Conservation (phyloP, 1,140 invertebrate species). For the Drosophila novamexicana region DNA sequence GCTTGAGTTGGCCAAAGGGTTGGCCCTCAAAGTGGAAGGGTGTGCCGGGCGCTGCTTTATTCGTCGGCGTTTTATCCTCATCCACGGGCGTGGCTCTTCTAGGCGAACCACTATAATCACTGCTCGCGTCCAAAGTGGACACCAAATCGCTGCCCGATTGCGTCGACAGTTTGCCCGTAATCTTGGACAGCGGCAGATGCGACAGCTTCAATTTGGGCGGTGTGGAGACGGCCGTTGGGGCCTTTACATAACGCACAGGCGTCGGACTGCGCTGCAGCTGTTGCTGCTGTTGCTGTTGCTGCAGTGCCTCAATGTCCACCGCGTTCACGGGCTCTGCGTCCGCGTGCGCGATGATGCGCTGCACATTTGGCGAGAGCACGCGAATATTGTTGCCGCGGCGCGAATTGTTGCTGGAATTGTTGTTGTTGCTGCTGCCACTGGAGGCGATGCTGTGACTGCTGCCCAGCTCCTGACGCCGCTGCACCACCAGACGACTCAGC, state of each 20-base stretch:
- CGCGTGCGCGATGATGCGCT: conserved; percentile 77
- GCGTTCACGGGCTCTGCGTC: conserved; percentile 69
- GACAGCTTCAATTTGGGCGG: conserved; percentile 66
- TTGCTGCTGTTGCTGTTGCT: conserved; percentile 47
- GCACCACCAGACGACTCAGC: conserved; percentile 62
- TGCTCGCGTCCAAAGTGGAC: conserved; percentile 70
- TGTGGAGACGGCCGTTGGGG: conserved; percentile 9
- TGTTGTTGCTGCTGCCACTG: not conserved
- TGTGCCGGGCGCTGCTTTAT: conserved; percentile 51
- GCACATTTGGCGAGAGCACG: conserved; percentile 79
- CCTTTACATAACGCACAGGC: conserved; percentile 58
- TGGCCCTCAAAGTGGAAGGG: conserved; percentile 64
- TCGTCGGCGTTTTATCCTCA: conserved; percentile 77
- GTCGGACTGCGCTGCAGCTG: conserved; percentile 54
- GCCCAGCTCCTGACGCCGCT: conserved; percentile 62
- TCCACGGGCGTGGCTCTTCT: conserved; percentile 35
- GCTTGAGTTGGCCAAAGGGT: conserved; percentile 57
- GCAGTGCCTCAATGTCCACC: conserved; percentile 71
- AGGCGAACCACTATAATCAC: conserved; percentile 47
- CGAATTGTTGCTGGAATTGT: conserved; percentile 4
- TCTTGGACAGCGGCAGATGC: conserved; percentile 79
- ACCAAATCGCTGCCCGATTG: conserved; percentile 81
- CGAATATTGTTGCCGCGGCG: conserved; percentile 77
- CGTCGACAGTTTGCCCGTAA: conserved; percentile 75
- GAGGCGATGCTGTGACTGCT: conserved; percentile 68